A percentile compares a stretch with the other conserved stretches of the same genome.
Conservation (phyloP, 2,113 vertebrate species). For the Chiloscyllium plagiosum region DNA sequence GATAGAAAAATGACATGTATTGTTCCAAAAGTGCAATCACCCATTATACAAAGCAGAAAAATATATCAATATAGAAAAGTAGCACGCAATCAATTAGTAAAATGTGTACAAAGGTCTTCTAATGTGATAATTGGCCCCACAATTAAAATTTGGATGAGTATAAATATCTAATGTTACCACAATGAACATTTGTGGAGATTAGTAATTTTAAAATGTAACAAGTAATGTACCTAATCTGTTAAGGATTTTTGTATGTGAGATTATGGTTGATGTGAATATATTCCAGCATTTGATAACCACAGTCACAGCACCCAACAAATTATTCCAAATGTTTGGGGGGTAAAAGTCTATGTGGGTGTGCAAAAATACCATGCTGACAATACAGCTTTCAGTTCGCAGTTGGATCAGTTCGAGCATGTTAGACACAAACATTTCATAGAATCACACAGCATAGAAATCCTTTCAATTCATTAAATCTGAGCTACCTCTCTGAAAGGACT, state of each 20-base stretch:
- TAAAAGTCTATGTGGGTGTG: neutral
- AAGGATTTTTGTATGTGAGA: neutral
- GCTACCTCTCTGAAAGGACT: neutral
- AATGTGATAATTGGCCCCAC: slow-evolving; percentile 2
- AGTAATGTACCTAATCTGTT: neutral
- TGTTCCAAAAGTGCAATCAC: neutral
- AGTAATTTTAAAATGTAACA: neutral
- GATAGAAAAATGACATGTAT: neutral
- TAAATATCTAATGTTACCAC: neutral
- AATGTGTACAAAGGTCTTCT: neutral
- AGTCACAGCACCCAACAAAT: neutral
- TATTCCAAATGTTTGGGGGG: neutral
- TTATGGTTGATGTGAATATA: neutral
- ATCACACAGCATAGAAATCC: neutral
- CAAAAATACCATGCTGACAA: neutral
- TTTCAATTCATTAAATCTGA: neutral
- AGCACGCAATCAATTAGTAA: neutral
- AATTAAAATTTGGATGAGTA: neutral
- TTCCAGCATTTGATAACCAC: neutral
- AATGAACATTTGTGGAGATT: neutral
- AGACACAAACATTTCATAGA: neutral
- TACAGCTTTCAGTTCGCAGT: neutral
- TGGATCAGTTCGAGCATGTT: neutral
- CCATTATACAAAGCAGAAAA: neutral
- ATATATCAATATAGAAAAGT: neutral